Evolutionary conservation across 1,140 invertebrate genomes (phyloP).

Genomic region (Drosophila arawakana): DNA sequence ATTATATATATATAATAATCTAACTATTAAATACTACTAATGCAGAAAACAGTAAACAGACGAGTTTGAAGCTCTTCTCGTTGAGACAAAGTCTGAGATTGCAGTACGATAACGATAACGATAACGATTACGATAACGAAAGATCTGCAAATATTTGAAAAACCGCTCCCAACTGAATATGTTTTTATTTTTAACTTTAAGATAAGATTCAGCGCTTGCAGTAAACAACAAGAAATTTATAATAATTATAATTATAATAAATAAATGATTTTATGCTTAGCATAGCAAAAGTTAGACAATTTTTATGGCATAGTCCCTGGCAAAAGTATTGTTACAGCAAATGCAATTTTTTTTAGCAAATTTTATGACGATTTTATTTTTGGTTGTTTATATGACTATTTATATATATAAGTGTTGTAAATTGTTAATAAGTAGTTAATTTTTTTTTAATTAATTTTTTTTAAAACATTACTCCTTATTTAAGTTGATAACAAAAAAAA

Average conservation of each 20-base stretch:
- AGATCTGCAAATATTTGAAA: background rate
- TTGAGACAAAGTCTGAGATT: slow-evolving; percentile 67
- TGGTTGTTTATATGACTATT: no score
- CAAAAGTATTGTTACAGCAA: background rate
- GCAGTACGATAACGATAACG: slow-evolving; percentile 14
- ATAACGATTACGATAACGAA: slow-evolving; percentile 7
- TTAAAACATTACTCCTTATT: no score
- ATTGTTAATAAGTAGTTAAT: no score
- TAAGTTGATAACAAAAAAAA: no score
- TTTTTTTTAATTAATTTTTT: no score
- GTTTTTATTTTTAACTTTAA: background rate
- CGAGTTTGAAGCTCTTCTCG: slow-evolving; percentile 26
- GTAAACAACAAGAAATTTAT: background rate
- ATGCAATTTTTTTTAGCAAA: background rate
- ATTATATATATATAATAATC: slow-evolving; percentile 19
- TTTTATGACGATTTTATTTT: no score
- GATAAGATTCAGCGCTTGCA: background rate
- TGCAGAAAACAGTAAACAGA: slow-evolving; percentile 32
- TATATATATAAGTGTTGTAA: no score
- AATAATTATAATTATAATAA: slow-evolving; percentile 1
- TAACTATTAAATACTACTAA: slow-evolving; percentile 22
- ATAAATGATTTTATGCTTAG: slow-evolving; percentile 21
- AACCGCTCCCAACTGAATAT: slow-evolving; percentile 7
- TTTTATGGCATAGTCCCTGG: background rate
- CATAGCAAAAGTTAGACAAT: slow-evolving; percentile 2